Base-by-base conservation (phyloP, 2,113 vertebrate species). In the Campylomormyrus numenius region DNA sequence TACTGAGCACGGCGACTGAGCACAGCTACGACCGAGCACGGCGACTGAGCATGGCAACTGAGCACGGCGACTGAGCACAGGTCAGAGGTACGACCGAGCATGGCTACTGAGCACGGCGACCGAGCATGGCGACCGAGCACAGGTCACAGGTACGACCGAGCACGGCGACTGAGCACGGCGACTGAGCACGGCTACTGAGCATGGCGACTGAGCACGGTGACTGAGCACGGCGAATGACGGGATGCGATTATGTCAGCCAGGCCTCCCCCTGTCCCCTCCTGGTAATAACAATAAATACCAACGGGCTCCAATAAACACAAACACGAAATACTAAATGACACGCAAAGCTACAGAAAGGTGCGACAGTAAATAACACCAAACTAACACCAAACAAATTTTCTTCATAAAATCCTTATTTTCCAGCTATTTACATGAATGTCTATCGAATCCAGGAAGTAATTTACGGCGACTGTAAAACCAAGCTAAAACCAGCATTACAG, bases 121-220 rank as follows among this genome's bases (percentile, higher is more conserved):
- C 9, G 7, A 46, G 46, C 46, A 46, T 7, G 46, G 46, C 0
- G 8, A 15, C 49, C 3, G 49, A 50, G 19, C 62, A 11, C 1
- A n/a, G n/a, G n/a, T n/a, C n/a, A n/a, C n/a, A n/a, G n/a, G n/a
- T n/a, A n/a, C 0, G 0, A 45, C 5, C 6, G 45, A 45, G 45
- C 6, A 46, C 0, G 45, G 45, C 6, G 0, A 46, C 45, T 0
- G 39, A 46, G 45, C 45, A 46, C 0, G 7, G 45, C 0, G 0
- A 46, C 45, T 46, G 7, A 46, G 45, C 45, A 46, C 7, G 45
- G 45, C 1, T 0, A 56, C 52, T 19, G 52, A 56, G 52, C 52
- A 17, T 0, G 3, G 52, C 0, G 0, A 56, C 52, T 46, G 7
- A 46, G 46, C 46, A 46, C 46, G 46, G 46, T 2, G 8, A 15